Evolutionary conservation across 64 coral and sea anemone species (phyloP), one percentile per base, ranked within the genome.

Genomic region (Stichodactyla mertensii): DNA sequence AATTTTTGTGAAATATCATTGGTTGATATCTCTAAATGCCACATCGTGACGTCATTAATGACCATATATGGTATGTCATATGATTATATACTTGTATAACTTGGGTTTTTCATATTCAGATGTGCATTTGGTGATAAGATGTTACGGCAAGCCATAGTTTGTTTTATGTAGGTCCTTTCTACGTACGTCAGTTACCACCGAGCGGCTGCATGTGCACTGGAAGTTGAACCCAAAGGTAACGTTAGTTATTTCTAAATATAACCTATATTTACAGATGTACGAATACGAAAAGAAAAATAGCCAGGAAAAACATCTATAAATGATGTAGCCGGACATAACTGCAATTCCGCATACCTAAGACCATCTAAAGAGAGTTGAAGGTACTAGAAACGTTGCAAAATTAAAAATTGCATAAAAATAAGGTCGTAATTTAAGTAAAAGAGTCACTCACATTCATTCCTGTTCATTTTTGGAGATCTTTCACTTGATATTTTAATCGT

Each of bases 401-500:
- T 66, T 23, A 16, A 8, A 66, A 18, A 66, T 16, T 64, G 61
- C 6, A 64, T 66, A 66, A 66, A 6, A 66, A 66, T 66, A 16
- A 61, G 2, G 8, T 11, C 14, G 1, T 11, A 58, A 15, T 11
- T 58, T 58, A 58, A 9, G 14, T 11, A 9, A 58, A 58, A 58
- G 14, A 11, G 56, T 1, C 14, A 15, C 14, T 58, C 1, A 9
- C 14, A 58, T 9, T 11, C 14, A 12, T 31, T 5, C 10, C 16
- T 74, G 24, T 26, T 74, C 69, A 74, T 74, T 74, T 12, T 26
- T 10, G 10, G 24, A 27, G n/a, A 26, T 74, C 24, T 27, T 18
- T 74, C 24, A 28, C 24, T 74, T 74, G 69, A 74, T 74, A 74
- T 74, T 36, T 74, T 36, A 74, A 74, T 74, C 69, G 26, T 74